phyloP scores from a whole-genome alignment of 2,888 invertebrate genomes.

The Andrena chrysosceles region DNA sequence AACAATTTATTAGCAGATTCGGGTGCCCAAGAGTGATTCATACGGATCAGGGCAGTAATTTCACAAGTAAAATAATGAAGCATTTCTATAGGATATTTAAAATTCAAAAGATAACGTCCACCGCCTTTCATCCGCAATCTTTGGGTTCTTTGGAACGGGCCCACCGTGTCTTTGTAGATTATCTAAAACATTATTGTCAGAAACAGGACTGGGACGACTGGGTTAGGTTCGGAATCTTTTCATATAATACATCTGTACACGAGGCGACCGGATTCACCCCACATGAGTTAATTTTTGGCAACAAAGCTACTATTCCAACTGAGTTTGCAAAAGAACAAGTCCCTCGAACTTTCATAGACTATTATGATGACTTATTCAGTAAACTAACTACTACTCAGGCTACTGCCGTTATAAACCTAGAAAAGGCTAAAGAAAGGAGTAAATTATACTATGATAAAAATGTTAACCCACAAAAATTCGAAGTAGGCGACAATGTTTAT shows the following conservation, averaged over 20 bases:
- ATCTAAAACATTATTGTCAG: background rate
- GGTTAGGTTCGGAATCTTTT: no score
- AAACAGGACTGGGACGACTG: background rate
- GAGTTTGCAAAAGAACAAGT: no score
- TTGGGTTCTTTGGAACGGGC: background rate
- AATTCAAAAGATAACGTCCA: background rate
- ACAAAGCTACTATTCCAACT: no score
- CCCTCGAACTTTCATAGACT: no score
- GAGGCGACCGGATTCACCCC: no score
- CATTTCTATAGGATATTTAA: background rate
- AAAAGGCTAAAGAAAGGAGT: background rate
- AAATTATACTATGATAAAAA: background rate
- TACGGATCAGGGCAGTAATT: background rate
- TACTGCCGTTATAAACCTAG: background rate
- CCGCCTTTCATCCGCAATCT: background rate
- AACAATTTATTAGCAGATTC: no score
- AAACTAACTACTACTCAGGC: background rate
- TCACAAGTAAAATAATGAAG: background rate
- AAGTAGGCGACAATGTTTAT: background rate
- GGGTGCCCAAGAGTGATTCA: no score
- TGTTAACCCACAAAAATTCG: no score
- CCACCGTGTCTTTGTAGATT: background rate
- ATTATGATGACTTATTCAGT: conserved; percentile 1
- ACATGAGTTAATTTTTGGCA: background rate
- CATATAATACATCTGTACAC: no score